phyloP scores from a whole-genome alignment of 2,113 vertebrate species.

The Genyomyrus donnyi region DNA sequence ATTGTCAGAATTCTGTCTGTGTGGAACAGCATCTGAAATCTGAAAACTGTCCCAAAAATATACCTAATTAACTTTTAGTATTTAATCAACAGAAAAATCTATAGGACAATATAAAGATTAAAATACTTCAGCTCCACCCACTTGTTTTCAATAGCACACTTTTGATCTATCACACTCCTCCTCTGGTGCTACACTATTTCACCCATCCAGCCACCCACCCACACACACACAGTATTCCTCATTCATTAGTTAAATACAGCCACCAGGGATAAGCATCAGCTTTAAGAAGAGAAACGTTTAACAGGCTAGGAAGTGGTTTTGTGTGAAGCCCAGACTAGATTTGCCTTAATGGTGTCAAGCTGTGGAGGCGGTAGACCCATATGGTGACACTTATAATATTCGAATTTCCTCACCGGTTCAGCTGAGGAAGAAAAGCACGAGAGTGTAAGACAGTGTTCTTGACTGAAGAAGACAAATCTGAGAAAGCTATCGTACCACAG shows the following conservation, averaged over 20 bases:
- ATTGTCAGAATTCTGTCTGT: not conserved
- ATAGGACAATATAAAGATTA: not conserved
- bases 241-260: slow-evolving; percentile 2
- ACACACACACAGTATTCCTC: not conserved
- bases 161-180: not conserved
- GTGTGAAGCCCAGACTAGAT: slow-evolving; percentile 33
- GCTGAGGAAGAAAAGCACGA: slow-evolving; percentile 11
- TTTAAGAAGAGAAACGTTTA: slow-evolving; percentile 33
- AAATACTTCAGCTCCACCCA: slow-evolving; percentile 1
- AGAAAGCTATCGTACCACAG: not conserved
- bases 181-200: not conserved
- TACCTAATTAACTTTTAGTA: not conserved
- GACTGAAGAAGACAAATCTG: not conserved
- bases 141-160: not conserved
- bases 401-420: slow-evolving; percentile 25
- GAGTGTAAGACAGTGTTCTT: not conserved
- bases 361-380: slow-evolving; percentile 39
- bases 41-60: not conserved
- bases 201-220: not conserved
- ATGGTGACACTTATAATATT: slow-evolving; percentile 42
- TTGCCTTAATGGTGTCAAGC: slow-evolving; percentile 36
- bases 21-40: not conserved
- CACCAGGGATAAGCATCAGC: slow-evolving; percentile 31
- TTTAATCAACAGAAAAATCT: not conserved
- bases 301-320: slow-evolving; percentile 40